Evolutionary conservation across 1,140 invertebrate species (phyloP), one percentile per base, ranked within the genome.

Genomic region (Agraylea sexmaculata): DNA sequence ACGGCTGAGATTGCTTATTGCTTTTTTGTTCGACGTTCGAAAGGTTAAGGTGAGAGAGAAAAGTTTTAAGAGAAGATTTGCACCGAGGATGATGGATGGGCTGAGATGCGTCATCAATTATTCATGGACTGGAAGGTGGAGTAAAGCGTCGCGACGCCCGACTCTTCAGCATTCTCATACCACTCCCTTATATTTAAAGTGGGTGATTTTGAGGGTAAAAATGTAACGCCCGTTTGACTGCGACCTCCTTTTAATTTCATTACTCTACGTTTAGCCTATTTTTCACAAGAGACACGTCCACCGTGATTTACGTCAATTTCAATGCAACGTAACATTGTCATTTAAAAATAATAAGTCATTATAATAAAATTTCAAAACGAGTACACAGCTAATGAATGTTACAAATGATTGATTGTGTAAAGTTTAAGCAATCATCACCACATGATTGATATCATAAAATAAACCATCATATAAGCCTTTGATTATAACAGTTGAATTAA

Each of bases 51-150:
- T 43, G 40, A 43, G 38, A n/a, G n/a, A 43, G 34, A 40, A 40
- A 47, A 47, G 46, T 47, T 47, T 47, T 43, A 47, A 47, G 43
- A 42, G 43, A 47, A 47, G 46, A 47, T 47, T 47, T 47, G 46
- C 46, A 37, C 33, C 40, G 37, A 33, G 41, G 43, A 47, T 47
- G 46, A 47, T 47, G 46, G 46, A 47, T 47, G 46, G 41, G 37
- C 46, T 37, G 28, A 31, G 37, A 37, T 41, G 37, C 37, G 41
- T 28, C 46, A 47, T 47, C 46, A 47, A 47, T 47, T 47, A 47
- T 47, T 47, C 46, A 47, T 47, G 46, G 46, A 23, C 27, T 31
- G 11, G 17, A 16, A 31, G 8, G 28, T 13, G 2, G 19, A 8
- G 17, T 17, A 10, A 21, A 8, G 4, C 4, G 36, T 7, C 30